phyloP scores from a whole-genome alignment of 2,888 invertebrate genomes.

The Phorcus lineatus region DNA sequence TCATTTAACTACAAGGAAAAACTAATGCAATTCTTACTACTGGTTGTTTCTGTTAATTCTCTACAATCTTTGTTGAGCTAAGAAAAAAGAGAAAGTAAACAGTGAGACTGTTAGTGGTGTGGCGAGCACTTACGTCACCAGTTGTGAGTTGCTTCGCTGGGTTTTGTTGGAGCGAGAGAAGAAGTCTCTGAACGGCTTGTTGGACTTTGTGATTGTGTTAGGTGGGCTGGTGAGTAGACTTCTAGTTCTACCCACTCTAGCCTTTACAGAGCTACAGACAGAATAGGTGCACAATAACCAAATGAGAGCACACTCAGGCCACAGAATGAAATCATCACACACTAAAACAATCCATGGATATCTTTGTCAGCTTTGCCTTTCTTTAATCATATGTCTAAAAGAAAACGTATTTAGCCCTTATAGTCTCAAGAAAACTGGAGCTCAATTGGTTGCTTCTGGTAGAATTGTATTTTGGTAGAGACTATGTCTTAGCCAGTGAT shows the following conservation, averaged over 20 bases:
- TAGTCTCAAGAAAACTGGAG: too few species aligned
- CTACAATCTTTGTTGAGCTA: too few species aligned
- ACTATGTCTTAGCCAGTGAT: too few species aligned
- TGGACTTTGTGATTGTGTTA: background rate
- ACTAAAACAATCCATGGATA: background rate
- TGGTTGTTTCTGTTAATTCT: too few species aligned
- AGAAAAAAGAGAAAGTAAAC: background rate
- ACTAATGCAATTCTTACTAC: too few species aligned
- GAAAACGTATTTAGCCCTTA: too few species aligned
- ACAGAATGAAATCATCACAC: background rate
- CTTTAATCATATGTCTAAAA: too few species aligned
- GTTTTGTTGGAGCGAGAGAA: background rate
- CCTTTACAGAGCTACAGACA: constrained; percentile 24
- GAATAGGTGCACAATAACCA: constrained; percentile 14
- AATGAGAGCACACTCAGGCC: background rate
- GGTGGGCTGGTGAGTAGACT: background rate
- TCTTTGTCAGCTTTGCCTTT: too few species aligned
- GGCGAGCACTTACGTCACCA: constrained; percentile 3
- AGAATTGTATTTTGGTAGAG: too few species aligned
- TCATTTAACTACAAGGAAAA: too few species aligned
- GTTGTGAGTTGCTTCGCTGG: constrained; percentile 19
- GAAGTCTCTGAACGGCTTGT: constrained; percentile 17
- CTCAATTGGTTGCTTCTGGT: too few species aligned
- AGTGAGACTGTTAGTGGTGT: background rate
- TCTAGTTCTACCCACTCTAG: constrained; percentile 7